Base-by-base conservation (phyloP, 2,888 invertebrate genomes). In the Tanytarsus gracilentus region DNA sequence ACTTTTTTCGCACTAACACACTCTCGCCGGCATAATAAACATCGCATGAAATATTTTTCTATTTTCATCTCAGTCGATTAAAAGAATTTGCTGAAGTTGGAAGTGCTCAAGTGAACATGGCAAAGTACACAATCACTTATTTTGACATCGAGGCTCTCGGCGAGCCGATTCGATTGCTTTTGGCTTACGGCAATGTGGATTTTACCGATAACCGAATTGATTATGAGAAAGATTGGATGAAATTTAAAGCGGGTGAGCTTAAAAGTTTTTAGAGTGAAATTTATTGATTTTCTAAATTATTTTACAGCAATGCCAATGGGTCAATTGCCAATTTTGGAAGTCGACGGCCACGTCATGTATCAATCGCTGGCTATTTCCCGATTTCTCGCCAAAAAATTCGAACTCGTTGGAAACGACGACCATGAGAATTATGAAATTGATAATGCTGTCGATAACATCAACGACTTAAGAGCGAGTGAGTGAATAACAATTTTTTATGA, bases 71-170 rank as follows among this genome's bases (percentile, higher is more conserved):
- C n/a, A n/a, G n/a, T n/a, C n/a, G n/a, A n/a, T n/a, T n/a, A n/a
- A n/a, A n/a, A n/a, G n/a, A n/a, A n/a, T n/a, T n/a, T n/a, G n/a
- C n/a, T n/a, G n/a, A n/a, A n/a, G n/a, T n/a, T n/a, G n/a, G n/a
- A n/a, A n/a, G n/a, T n/a, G n/a, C n/a, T n/a, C n/a, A n/a, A n/a
- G n/a, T n/a, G n/a, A n/a, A n/a, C 6, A 65, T 70, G 70, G 72
- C 78, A 39, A 70, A 75, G 36, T 77, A 77, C 66, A 79, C 79
- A 64, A 67, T 81, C 44, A 75, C 75, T 30, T 84, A 84, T 66
- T 84, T 84, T 69, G 71, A 77, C 50, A 66, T 79, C 26, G 80
- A 77, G 68, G 83, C 78, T 21, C 69, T 83, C 21, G 83, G 75
- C 0, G 84, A 84, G 68, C 75, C 79, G 3, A 76, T 77, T 50